phyloP scores from a whole-genome alignment of 2,113 vertebrate genomes.

The Phrynocephalus versicolor region DNA sequence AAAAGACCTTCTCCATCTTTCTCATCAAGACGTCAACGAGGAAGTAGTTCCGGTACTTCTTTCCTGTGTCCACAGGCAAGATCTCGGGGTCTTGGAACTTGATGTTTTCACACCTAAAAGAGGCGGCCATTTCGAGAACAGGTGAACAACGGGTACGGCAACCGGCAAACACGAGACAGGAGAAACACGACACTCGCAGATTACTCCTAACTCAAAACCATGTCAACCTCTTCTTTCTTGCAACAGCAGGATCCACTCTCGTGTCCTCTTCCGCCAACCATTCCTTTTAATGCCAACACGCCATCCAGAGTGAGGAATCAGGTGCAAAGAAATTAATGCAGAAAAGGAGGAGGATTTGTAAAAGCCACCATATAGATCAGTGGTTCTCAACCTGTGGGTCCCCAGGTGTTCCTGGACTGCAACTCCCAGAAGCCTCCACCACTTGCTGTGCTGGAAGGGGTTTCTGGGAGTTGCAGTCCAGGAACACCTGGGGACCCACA shows the following conservation, averaged over 20 bases:
- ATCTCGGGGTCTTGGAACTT: conserved; percentile 73
- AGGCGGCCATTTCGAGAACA: background rate
- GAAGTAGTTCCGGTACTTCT: conserved; percentile 74
- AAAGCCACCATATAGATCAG: no score
- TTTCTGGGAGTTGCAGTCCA: no score
- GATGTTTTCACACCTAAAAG: conserved; percentile 72
- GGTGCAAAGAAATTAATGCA: background rate
- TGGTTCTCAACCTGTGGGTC: no score
- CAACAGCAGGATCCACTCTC: background rate
- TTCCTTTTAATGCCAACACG: background rate
- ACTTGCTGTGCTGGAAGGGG: no score
- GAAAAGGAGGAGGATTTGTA: background rate
- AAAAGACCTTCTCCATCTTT: conserved; percentile 72
- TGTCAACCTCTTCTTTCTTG: background rate
- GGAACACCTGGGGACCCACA: no score
- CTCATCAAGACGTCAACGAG: conserved; percentile 75
- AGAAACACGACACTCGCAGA: background rate
- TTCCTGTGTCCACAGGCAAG: conserved; percentile 70
- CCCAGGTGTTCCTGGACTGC: no score
- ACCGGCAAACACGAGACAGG: conserved; percentile 30
- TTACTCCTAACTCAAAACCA: background rate
- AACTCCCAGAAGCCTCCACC: no score
- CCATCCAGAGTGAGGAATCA: background rate
- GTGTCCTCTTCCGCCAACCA: background rate
- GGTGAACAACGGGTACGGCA: conserved; percentile 45